phyloP scores from a whole-genome alignment of 2,888 invertebrate genomes.

The Orchesella flavescens region DNA sequence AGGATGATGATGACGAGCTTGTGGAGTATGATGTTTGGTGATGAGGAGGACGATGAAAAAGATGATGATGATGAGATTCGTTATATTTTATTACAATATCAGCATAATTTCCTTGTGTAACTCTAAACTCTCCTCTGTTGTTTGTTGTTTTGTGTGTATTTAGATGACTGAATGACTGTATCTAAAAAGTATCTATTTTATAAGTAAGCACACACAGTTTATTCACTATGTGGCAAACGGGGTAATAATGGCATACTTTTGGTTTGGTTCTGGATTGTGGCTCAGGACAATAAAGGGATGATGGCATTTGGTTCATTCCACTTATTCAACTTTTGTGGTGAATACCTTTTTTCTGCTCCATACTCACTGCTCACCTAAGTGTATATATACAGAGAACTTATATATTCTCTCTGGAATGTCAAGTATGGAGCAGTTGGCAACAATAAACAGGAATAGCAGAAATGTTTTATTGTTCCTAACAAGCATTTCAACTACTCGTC shows the following conservation, averaged over 20 bases:
- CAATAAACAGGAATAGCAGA: conserved; percentile 62
- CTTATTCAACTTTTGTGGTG: conserved; percentile 42
- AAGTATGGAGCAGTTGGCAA: conserved; percentile 62
- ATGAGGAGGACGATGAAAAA: conserved; percentile 51
- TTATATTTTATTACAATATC: conserved; percentile 63
- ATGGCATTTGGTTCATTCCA: conserved; percentile 53
- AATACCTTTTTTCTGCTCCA: not conserved
- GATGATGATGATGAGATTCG: conserved; percentile 59
- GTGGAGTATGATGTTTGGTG: conserved; percentile 13
- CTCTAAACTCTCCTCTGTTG: not conserved
- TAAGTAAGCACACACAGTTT: conserved; percentile 6
- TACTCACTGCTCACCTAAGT: conserved; percentile 13
- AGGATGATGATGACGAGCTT: conserved; percentile 31
- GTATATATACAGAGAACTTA: not conserved
- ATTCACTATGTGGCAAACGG: conserved; percentile 20
- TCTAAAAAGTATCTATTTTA: too few relatives aligned
- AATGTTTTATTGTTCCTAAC: conserved; percentile 61
- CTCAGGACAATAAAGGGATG: conserved; percentile 59
- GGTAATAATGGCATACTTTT: conserved; percentile 61
- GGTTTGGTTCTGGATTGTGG: conserved; percentile 61
- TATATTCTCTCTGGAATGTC: conserved; percentile 55
- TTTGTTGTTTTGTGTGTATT: not conserved
- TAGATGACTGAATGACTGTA: not conserved
- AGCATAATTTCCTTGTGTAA: conserved; percentile 54
- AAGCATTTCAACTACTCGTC: conserved; percentile 59